Base-by-base conservation (phyloP, 2,113 vertebrate species). In the Myanophis thanlyinensis region DNA sequence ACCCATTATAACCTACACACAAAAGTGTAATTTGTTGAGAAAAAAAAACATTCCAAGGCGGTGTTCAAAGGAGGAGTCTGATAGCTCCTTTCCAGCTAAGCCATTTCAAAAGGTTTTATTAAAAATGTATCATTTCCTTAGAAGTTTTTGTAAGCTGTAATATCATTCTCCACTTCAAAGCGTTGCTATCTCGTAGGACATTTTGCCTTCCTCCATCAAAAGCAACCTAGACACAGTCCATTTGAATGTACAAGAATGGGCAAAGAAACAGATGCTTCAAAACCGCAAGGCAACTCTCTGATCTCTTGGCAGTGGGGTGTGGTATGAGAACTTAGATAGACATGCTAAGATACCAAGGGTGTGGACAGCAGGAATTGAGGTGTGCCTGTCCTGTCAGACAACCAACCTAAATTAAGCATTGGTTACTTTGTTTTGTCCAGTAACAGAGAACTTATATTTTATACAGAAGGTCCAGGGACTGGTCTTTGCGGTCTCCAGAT, bases 301-400 rank as follows among this genome's bases (percentile, higher is more conserved):
- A 92, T 91, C 73, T 84, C 88, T 73, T 87, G 84, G 48, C 80
- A 87, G 91, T 67, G 94, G 73, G 94, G 91, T 1, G 89, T 95
- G 93, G 94, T 94, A 87, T 85, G 93, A 91, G 95, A 96, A 93
- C 15, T 0, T 25, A 94, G 95, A 94, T 91, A 89, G 87, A 52
- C 93, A 91, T 0, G 91, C 35, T 3, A 89, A 91, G 95, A 93
- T 95, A 87, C 0, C 3, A 27, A 87, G 91, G 85, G 22, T 87
- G 95, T 84, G 94, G 96, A 94, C 94, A 95, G 92, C 1, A 1
- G 86, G 84, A 94, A 93, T 89, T 15, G 12, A 95, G 94, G 93
- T 87, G 93, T 80, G 95, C 11, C 95, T 3, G 0, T 94, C 10
- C 95, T 5, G 0, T 90, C 93, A 87, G 47, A 25, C 40, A 86